These are phyloP conservation scores for Bombyx huttoni DNA, from an alignment of 2,888 invertebrate species.

Conservation along the genomic window DNA sequence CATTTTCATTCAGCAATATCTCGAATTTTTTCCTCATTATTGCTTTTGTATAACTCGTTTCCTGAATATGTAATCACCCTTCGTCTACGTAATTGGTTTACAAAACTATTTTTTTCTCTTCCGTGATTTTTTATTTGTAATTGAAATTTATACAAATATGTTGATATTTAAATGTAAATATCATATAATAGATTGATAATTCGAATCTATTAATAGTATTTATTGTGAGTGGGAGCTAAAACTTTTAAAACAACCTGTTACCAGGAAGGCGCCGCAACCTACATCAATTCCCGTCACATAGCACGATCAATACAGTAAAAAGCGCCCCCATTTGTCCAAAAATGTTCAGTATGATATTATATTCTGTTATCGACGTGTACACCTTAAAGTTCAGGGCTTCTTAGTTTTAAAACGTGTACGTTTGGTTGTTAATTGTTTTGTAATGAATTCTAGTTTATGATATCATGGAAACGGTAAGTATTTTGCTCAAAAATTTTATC, in stretches of 20 bases:
- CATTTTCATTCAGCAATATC: conserved; percentile 9
- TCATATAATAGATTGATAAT: not conserved
- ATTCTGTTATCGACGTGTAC: not conserved
- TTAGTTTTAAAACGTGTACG: too few species aligned
- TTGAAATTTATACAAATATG: not conserved
- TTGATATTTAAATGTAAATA: not conserved
- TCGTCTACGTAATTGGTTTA: too few species aligned
- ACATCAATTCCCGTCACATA: not conserved
- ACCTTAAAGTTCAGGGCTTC: not conserved
- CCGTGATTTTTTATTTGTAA: not conserved
- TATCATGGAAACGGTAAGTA: too few species aligned
- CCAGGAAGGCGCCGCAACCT: not conserved
- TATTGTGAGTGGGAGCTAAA: not conserved
- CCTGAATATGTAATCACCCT: too few species aligned
- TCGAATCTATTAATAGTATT: not conserved
- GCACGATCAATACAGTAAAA: conserved; percentile 11
- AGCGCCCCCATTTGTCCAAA: conserved; percentile 7
- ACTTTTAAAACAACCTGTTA: not conserved
- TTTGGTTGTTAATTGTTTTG: too few species aligned
- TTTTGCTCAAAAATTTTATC: too few species aligned
- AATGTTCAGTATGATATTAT: not conserved
- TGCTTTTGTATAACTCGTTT: not conserved
- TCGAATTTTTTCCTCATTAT: not conserved
- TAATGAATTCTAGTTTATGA: too few species aligned
- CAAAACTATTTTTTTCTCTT: not conserved